Evolutionary conservation across 2,113 vertebrate genomes (phyloP).

Genomic region (Oryzias celebensis): DNA sequence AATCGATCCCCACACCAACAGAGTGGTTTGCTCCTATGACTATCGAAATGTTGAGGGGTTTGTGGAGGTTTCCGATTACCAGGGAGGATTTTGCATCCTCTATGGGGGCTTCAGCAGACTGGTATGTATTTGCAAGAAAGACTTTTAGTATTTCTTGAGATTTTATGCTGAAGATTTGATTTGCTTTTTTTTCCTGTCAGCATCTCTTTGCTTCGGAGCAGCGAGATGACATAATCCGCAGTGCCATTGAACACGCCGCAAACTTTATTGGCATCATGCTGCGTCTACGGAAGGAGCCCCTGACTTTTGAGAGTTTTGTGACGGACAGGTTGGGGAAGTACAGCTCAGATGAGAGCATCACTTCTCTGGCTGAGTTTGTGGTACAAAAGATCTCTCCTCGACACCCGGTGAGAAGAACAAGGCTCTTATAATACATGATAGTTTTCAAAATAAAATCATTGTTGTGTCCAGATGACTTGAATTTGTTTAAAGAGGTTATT

Average conservation of each 20-base stretch:
- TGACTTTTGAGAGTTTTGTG: constrained; percentile 89
- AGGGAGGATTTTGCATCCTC: constrained; percentile 95
- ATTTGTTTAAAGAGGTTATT: no score
- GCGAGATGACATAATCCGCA: constrained; percentile 94
- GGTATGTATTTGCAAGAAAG: constrained; percentile 72
- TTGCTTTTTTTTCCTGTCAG: constrained; percentile 65
- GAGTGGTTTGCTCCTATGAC: constrained; percentile 95
- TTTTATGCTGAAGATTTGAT: background rate
- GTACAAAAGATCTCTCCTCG: constrained; percentile 95
- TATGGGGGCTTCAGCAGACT: constrained; percentile 95
- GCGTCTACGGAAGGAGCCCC: constrained; percentile 87
- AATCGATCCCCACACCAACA: constrained; percentile 90
- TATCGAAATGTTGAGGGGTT: constrained; percentile 98
- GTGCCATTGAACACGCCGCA: constrained; percentile 95
- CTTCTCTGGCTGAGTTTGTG: constrained; percentile 94
- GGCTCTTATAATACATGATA: no score
- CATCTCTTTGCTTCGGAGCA: constrained; percentile 97
- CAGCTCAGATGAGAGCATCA: constrained; percentile 93
- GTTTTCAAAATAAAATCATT: no score
- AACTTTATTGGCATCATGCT: constrained; percentile 94
- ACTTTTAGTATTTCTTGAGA: background rate
- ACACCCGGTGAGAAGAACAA: constrained; percentile 82
- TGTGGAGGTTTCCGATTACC: constrained; percentile 90
- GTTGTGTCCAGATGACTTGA: no score
- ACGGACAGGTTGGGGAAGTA: constrained; percentile 94